These are phyloP conservation scores for Vidua chalybeata DNA, from an alignment of 2,113 vertebrate species.

Conservation along the genomic window DNA sequence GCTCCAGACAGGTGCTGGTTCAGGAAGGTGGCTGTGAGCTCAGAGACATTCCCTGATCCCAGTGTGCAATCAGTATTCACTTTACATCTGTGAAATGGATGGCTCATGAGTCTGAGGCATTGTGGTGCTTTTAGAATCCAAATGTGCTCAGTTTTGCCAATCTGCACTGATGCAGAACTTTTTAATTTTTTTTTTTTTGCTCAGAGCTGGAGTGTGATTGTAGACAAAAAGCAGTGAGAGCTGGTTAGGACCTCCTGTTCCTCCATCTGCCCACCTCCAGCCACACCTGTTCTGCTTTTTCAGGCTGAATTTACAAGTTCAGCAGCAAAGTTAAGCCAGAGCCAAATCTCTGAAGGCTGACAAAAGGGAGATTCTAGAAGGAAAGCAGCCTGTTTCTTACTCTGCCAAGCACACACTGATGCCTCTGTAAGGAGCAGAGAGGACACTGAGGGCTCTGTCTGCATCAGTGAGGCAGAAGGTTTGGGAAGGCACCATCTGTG, in stretches of 20 bases:
- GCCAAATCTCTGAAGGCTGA: not conserved
- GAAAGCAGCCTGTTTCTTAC: not conserved
- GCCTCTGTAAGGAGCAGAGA: not conserved
- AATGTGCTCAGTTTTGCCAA: not conserved
- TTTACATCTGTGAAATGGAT: not conserved
- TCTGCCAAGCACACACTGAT: not conserved
- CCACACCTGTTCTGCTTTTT: not conserved
- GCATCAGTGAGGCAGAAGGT: constrained; percentile 3
- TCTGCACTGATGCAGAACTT: not conserved
- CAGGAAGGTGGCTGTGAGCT: not conserved
- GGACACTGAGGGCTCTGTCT: not conserved
- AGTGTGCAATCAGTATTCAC: not conserved
- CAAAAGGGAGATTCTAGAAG: not conserved
- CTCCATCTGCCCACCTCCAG: not conserved
- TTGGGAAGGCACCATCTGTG: constrained; percentile 28
- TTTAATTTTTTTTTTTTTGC: not conserved
- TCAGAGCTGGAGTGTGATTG: not conserved
- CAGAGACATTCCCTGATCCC: not conserved
- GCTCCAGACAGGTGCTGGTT: not conserved
- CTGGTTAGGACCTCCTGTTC: not conserved
- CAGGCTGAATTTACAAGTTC: not conserved
- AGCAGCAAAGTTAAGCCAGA: not conserved
- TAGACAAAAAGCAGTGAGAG: not conserved
- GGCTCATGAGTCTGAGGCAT: rapidly evolving
- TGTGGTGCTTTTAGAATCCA: not conserved